A percentile compares a stretch with the other conserved stretches of the same genome.
Conservation (phyloP, 2,113 vertebrate genomes). For the Oenanthe melanoleuca region DNA sequence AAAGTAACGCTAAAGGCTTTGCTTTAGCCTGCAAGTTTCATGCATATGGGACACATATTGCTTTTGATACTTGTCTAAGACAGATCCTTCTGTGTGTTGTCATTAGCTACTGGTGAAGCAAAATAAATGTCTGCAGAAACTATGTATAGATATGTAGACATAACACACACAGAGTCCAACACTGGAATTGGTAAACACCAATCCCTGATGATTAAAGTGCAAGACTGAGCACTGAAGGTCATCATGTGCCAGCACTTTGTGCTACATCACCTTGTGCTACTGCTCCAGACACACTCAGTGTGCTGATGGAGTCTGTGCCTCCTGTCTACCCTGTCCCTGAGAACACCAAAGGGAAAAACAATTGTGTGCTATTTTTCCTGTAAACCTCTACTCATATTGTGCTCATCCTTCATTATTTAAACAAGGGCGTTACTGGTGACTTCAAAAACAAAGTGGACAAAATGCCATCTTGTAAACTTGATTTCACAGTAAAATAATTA, state of each 20-base stretch:
- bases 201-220: background rate
- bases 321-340: background rate
- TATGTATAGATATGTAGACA: background rate
- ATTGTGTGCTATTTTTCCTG: background rate
- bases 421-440: background rate
- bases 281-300: background rate
- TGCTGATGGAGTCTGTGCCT: background rate
- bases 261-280: background rate
- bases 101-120: slow-evolving; percentile 27
- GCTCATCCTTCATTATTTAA: background rate
- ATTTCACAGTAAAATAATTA: background rate
- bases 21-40: background rate
- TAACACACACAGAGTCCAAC: background rate
- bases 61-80: slow-evolving; percentile 24
- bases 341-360: background rate
- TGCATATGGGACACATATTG: slow-evolving; percentile 23
- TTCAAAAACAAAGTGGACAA: background rate
- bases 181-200: background rate
- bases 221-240: background rate
- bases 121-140: slow-evolving; percentile 28
- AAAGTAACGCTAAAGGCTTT: background rate
- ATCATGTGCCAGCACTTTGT: background rate
- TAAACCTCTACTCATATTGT: background rate
- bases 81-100: slow-evolving; percentile 45
- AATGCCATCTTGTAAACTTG: background rate